Evolutionary conservation across 2,113 vertebrate species (phyloP).

Genomic region (Plectropomus leopardus): DNA sequence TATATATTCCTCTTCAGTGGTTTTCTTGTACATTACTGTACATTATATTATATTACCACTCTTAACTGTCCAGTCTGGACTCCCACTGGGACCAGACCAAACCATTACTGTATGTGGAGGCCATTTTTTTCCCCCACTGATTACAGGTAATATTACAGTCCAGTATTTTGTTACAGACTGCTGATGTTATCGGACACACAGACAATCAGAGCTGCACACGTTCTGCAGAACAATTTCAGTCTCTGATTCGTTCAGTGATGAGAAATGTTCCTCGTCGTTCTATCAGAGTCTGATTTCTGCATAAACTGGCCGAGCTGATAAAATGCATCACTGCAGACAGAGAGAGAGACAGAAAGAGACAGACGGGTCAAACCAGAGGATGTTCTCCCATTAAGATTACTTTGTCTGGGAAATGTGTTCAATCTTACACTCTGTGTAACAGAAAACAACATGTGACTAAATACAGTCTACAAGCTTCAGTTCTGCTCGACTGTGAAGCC

Average conservation of each 20-base stretch:
- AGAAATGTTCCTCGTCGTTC: background rate
- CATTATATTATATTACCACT: background rate
- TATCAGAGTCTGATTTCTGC: background rate
- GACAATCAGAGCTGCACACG: background rate
- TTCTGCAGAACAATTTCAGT: background rate
- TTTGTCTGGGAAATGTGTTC: background rate
- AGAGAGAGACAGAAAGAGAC: background rate
- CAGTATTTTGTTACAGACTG: constrained; percentile 7
- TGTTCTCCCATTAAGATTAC: background rate
- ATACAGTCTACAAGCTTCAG: too few relatives aligned
- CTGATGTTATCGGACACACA: constrained; percentile 1
- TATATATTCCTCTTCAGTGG: background rate
- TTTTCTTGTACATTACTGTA: background rate
- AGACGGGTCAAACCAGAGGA: background rate
- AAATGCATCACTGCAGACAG: background rate
- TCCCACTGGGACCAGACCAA: background rate
- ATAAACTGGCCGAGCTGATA: background rate
- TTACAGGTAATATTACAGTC: constrained; percentile 12
- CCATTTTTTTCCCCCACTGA: background rate
- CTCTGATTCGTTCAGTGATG: background rate
- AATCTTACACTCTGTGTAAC: background rate
- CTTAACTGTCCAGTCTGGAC: background rate
- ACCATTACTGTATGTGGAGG: constrained; percentile 23
- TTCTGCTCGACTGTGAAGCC: too few relatives aligned
- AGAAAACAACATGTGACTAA: background rate